phyloP scores from a whole-genome alignment of 2,888 invertebrate genomes.

The Drosophila putrida region DNA sequence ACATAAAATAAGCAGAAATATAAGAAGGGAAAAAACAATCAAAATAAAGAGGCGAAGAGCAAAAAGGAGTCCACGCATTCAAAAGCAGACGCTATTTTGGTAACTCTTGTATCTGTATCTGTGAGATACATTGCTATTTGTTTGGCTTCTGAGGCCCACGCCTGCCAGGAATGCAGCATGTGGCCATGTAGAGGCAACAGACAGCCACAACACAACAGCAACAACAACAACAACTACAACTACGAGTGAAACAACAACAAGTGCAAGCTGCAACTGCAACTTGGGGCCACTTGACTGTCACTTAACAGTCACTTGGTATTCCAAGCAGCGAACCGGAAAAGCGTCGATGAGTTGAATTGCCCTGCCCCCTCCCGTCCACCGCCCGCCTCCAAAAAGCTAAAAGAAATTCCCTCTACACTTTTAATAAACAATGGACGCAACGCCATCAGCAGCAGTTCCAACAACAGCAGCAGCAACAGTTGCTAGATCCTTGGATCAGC shows the following conservation, averaged over 20 bases:
- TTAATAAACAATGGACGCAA: slow-evolving; percentile 61
- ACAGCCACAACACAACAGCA: slow-evolving; percentile 24
- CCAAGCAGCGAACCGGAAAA: slow-evolving; percentile 72
- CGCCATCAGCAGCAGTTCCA: slow-evolving; percentile 28
- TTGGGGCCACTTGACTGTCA: slow-evolving; percentile 61
- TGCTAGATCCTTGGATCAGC: slow-evolving; percentile 74
- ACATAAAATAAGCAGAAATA: slow-evolving; percentile 35
- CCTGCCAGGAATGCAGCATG: slow-evolving; percentile 65
- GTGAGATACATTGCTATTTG: slow-evolving; percentile 20
- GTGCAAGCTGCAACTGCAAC: slow-evolving; percentile 13
- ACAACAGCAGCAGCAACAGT: slow-evolving; percentile 31
- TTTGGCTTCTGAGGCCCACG: slow-evolving; percentile 40
- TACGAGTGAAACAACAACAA: slow-evolving; percentile 6
- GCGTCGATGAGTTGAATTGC: slow-evolving; percentile 73
- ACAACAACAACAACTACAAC: slow-evolving; percentile 8
- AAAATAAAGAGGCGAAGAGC: slow-evolving; percentile 31
- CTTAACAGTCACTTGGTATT: slow-evolving; percentile 59
- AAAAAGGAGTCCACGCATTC: neutral
- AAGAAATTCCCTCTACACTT: neutral
- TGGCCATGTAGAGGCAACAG: slow-evolving; percentile 60
- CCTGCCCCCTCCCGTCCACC: slow-evolving; percentile 5
- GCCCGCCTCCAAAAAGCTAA: neutral
- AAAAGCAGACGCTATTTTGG: slow-evolving; percentile 40
- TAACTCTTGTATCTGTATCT: slow-evolving; percentile 24
- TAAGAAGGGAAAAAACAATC: slow-evolving; percentile 37